These are phyloP conservation scores for Aldabrachelys gigantea DNA, from an alignment of 2,113 vertebrate species.

Conservation along the genomic window DNA sequence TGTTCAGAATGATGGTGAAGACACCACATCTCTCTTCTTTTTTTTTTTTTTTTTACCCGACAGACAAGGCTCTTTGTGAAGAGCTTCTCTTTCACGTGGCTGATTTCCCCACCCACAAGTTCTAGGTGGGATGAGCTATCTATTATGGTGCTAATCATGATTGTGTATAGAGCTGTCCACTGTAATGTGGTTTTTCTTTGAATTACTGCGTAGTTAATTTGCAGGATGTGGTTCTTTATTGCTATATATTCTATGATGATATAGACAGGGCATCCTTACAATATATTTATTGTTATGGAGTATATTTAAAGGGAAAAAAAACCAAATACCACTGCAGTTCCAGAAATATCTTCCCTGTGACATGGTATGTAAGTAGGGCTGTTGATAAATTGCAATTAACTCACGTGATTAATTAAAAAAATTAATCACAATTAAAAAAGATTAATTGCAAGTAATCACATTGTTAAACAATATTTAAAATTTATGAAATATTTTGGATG, in stretches of 20 bases:
- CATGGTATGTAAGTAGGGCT: too few species aligned
- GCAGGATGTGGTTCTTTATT: neutral
- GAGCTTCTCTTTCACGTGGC: neutral
- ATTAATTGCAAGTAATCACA: too few species aligned
- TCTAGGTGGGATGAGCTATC: neutral
- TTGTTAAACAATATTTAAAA: too few species aligned
- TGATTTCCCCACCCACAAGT: fast-evolving
- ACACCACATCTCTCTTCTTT: neutral
- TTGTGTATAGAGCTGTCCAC: neutral
- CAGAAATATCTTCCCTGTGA: neutral
- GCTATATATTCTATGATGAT: neutral
- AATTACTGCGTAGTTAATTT: neutral
- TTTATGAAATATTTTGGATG: too few species aligned
- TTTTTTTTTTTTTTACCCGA: conserved; percentile 50
- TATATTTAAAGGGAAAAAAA: neutral
- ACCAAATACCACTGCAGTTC: neutral
- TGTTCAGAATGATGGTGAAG: neutral
- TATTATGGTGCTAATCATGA: fast-evolving
- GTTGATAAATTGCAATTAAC: too few species aligned
- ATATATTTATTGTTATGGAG: neutral
- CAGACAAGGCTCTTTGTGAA: conserved; percentile 16
- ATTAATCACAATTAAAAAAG: too few species aligned
- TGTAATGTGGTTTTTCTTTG: neutral
- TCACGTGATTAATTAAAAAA: too few species aligned
- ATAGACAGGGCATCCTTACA: neutral